These are phyloP conservation scores for Alcis repandata DNA, from an alignment of 2,888 invertebrate species.

Conservation along the genomic window DNA sequence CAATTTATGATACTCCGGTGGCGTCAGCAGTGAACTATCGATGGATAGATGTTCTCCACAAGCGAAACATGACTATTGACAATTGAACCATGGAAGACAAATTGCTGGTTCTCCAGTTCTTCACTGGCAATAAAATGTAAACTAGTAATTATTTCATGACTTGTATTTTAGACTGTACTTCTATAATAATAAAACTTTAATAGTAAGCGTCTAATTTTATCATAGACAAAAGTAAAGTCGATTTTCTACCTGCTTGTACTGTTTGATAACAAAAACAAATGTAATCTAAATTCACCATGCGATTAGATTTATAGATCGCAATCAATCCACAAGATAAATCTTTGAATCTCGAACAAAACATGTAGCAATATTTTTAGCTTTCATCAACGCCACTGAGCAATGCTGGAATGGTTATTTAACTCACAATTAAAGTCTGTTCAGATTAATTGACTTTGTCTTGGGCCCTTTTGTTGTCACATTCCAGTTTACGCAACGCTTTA, in stretches of 20 bases:
- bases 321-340: constrained; percentile 28
- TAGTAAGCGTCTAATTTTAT: not conserved
- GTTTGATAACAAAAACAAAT: not conserved
- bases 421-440: constrained; percentile 42
- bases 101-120: constrained; percentile 20
- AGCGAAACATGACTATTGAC: constrained; percentile 30
- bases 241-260: not conserved
- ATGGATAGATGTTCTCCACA: constrained; percentile 32
- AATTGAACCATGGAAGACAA: constrained; percentile 27
- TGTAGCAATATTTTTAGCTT: constrained; percentile 40
- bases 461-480: constrained; percentile 46
- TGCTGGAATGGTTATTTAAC: constrained; percentile 39
- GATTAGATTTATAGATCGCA: constrained; percentile 20
- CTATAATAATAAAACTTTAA: not conserved
- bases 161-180: not conserved
- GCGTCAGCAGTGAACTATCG: constrained; percentile 37
- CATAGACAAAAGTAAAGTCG: not conserved
- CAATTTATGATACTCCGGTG: constrained; percentile 53
- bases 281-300: not conserved
- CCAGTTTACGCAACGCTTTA: constrained; percentile 40
- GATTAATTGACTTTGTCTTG: constrained; percentile 45
- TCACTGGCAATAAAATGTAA: constrained; percentile 31
- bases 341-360: constrained; percentile 26
- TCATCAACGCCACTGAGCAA: constrained; percentile 42
- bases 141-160: constrained; percentile 16